phyloP scores from a whole-genome alignment of 2,888 invertebrate species.

The Luperina testacea region DNA sequence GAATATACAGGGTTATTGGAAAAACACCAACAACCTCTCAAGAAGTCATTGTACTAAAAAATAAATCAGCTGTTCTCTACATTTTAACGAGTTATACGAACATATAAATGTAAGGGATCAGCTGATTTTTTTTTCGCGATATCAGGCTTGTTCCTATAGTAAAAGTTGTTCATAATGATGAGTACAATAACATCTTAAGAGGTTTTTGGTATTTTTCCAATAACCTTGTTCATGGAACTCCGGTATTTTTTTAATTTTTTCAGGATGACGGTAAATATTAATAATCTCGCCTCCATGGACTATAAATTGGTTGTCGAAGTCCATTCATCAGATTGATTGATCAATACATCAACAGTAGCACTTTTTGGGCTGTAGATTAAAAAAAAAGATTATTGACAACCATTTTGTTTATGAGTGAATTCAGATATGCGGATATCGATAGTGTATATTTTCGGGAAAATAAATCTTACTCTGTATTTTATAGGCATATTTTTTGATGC shows the following conservation, averaged over 20 bases:
- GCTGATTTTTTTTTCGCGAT: too few species aligned
- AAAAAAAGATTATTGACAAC: slow-evolving; percentile 38
- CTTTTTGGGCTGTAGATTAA: slow-evolving; percentile 36
- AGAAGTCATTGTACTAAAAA: too few species aligned
- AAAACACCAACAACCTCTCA: too few species aligned
- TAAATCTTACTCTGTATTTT: not conserved
- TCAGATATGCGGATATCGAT: slow-evolving; percentile 31
- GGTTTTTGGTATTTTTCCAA: too few species aligned
- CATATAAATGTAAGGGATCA: too few species aligned
- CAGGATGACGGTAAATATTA: slow-evolving; percentile 54
- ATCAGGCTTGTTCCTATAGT: too few species aligned
- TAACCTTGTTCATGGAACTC: too few species aligned
- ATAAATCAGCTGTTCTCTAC: too few species aligned
- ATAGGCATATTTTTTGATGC: not conserved
- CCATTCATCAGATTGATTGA: slow-evolving; percentile 64
- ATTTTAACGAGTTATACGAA: too few species aligned
- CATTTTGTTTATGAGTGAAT: slow-evolving; percentile 35
- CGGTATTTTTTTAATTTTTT: not conserved
- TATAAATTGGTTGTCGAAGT: slow-evolving; percentile 55
- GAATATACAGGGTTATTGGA: too few species aligned
- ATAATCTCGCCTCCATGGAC: slow-evolving; percentile 42
- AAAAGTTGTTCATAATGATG: too few species aligned
- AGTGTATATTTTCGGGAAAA: slow-evolving; percentile 17
- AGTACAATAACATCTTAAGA: too few species aligned
- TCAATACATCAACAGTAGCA: slow-evolving; percentile 58